Evolutionary conservation across 2,113 vertebrate genomes (phyloP).

Genomic region (Bombycilla garrulus): DNA sequence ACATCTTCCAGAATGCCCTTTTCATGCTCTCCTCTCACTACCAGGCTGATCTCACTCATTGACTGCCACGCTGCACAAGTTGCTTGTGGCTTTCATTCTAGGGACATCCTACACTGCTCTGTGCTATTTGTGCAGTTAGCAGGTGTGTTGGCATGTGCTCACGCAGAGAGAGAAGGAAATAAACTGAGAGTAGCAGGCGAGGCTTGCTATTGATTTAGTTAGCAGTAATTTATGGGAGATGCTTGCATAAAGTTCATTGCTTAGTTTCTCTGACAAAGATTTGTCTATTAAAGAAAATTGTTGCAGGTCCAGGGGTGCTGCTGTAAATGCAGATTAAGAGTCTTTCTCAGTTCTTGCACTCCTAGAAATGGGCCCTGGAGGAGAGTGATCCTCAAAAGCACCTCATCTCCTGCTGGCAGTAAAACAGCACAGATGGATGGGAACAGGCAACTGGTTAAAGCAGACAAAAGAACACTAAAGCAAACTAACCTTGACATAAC

Average conservation of each 20-base stretch:
- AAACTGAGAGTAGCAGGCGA: not conserved
- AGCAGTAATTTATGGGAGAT: not conserved
- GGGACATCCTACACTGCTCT: not conserved
- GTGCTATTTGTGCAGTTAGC: not conserved
- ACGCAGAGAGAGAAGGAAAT: not conserved
- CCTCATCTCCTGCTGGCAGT: not conserved
- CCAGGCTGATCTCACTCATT: not conserved
- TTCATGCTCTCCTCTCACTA: not conserved
- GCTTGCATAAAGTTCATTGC: not conserved
- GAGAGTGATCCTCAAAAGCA: not conserved
- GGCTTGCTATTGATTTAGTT: not conserved
- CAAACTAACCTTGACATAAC: not conserved
- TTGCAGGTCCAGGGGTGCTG: not conserved
- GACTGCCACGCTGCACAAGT: accelerated
- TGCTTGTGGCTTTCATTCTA: not conserved
- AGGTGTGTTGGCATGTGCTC: not conserved
- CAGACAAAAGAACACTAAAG: not conserved
- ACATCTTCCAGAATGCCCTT: not conserved
- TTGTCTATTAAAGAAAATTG: not conserved
- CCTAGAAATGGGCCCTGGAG: not conserved
- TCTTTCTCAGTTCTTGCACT: not conserved
- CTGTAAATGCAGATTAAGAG: not conserved
- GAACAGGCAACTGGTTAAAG: not conserved
- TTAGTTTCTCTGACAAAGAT: conserved; percentile 22
- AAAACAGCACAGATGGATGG: not conserved